Evolutionary conservation across 1,140 invertebrate species (phyloP).

Genomic region (Ips typographus): DNA sequence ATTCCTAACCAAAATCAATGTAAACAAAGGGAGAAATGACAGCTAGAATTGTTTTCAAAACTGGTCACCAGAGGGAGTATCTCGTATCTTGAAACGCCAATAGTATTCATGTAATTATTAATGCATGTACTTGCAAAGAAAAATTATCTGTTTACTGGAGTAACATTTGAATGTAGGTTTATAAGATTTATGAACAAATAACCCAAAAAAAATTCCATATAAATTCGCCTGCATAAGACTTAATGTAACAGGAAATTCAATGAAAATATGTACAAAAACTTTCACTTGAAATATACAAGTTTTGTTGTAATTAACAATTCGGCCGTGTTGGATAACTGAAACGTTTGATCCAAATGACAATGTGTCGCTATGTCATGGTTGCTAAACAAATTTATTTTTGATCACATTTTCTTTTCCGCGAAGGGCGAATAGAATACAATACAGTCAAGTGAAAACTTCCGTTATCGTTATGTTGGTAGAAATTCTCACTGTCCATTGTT

Average conservation of each 20-base stretch:
- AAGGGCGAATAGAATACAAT: not conserved
- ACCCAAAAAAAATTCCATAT: too few relatives aligned
- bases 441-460: not conserved
- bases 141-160: too few relatives aligned
- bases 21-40: too few relatives aligned
- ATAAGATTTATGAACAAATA: too few relatives aligned
- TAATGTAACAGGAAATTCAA: not conserved
- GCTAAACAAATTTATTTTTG: not conserved
- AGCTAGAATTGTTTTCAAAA: too few relatives aligned
- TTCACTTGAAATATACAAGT: not conserved
- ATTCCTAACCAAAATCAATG: too few relatives aligned
- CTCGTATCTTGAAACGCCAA: too few relatives aligned
- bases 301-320: not conserved
- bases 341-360: not conserved
- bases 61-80: too few relatives aligned
- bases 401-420: not conserved
- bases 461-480: not conserved
- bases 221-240: too few relatives aligned
- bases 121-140: too few relatives aligned
- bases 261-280: not conserved
- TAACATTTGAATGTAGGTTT: too few relatives aligned
- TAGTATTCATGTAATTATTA: too few relatives aligned
- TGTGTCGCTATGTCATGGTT: not conserved
- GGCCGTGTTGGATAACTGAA: not conserved
- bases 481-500: not conserved